Evolutionary conservation across 2,888 invertebrate genomes (phyloP).

Genomic region (Pyrrhia umbra): DNA sequence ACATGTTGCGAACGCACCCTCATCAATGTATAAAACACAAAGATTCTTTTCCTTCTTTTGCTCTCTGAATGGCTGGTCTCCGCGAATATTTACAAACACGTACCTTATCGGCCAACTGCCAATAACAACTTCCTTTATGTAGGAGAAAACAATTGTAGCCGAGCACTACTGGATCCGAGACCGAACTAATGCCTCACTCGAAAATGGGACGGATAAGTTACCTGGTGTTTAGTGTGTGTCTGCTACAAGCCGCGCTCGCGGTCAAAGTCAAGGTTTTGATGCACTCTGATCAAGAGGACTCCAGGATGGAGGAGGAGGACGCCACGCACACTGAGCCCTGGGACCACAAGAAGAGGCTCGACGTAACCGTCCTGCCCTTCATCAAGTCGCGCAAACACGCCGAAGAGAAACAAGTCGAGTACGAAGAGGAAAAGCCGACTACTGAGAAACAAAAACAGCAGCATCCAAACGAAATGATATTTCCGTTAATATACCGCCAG

Average conservation of each 20-base stretch:
- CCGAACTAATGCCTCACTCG: conserved; percentile 40
- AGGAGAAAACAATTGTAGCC: conserved; percentile 50
- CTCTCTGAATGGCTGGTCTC: conserved; percentile 53
- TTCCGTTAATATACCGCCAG: conserved; percentile 84
- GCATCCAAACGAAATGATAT: conserved; percentile 85
- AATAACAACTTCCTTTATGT: conserved; percentile 69
- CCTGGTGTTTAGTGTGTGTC: conserved; percentile 65
- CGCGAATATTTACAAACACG: conserved; percentile 77
- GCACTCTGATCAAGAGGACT: conserved; percentile 84
- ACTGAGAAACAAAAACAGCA: conserved; percentile 74
- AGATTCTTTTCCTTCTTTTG: conserved; percentile 57
- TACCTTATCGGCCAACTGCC: conserved; percentile 70
- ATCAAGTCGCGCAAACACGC: conserved; percentile 68
- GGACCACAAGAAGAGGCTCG: conserved; percentile 69
- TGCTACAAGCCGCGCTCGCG: conserved; percentile 70
- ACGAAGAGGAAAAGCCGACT: conserved; percentile 74
- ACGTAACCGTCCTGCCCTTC: conserved; percentile 75
- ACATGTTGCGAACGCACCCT: conserved; percentile 24
- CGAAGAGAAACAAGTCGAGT: conserved; percentile 70
- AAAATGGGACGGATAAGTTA: conserved; percentile 69
- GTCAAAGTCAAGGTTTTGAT: conserved; percentile 85
- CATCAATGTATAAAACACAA: conserved; percentile 35
- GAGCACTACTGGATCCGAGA: conserved; percentile 34
- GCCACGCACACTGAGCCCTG: conserved; percentile 67
- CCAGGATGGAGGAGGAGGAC: conserved; percentile 79